A percentile compares a stretch with the other conserved stretches of the same genome.
These are phyloP conservation scores for Crioceris asparagi DNA, from an alignment of 2,888 invertebrate species.

Conservation along the genomic window DNA sequence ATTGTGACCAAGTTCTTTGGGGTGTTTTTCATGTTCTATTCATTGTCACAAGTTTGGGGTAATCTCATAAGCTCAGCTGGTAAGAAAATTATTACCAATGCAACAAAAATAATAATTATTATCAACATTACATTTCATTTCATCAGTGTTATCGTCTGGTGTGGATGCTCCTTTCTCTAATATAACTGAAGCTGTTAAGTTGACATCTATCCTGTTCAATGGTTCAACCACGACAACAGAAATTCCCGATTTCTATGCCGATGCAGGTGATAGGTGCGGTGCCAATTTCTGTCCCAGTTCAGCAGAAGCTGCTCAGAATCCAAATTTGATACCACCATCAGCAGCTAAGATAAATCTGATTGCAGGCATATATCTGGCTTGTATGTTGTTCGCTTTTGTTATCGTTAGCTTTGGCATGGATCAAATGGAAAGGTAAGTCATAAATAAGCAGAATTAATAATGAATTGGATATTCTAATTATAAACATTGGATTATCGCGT, in stretches of 20 bases:
- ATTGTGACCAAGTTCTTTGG: conserved; percentile 88
- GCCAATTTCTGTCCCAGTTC: conserved; percentile 60
- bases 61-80: conserved; percentile 81
- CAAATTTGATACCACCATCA: conserved; percentile 62
- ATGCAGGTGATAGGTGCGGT: conserved; percentile 54
- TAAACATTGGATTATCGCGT: no score
- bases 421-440: no score
- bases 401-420: no score
- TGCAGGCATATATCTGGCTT: conserved; percentile 69
- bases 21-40: conserved; percentile 92
- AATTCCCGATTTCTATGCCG: no score
- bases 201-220: conserved; percentile 1
- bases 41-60: conserved; percentile 92
- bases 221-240: conserved; percentile 1
- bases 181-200: no score
- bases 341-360: conserved; percentile 64
- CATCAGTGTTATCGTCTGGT: conserved; percentile 24
- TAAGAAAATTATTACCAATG: conserved; percentile 29
- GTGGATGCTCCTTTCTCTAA: conserved; percentile 1
- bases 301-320: conserved; percentile 43
- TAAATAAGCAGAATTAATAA: no score
- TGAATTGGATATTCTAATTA: no score
- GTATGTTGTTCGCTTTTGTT: conserved; percentile 69
- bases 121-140: no score
- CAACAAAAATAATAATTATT: no score